Conservation (phyloP, 2,797 vertebrate genomes). For the Acrocephalus scirpaceus region DNA sequence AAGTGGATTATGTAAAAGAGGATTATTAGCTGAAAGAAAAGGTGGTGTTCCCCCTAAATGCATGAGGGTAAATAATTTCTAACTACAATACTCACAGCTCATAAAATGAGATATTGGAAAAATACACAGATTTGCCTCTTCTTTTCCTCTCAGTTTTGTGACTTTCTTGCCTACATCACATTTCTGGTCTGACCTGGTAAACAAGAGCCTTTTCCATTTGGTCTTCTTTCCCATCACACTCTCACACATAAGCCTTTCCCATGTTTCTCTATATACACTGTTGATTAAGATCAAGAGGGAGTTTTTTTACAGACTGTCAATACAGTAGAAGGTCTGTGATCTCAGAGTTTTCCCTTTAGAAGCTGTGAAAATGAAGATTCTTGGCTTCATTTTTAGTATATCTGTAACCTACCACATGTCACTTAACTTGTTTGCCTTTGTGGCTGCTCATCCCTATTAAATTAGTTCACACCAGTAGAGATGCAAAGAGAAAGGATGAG, state of each 20-base stretch:
- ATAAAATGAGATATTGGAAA: neutral
- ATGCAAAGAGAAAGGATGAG: constrained; percentile 32
- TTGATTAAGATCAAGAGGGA: neutral
- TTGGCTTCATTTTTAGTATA: neutral
- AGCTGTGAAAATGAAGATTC: constrained; percentile 7
- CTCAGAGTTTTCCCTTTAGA: neutral
- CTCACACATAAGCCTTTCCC: neutral
- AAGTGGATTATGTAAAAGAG: neutral
- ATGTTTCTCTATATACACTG: neutral
- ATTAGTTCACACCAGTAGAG: constrained; percentile 39
- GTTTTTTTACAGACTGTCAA: neutral
- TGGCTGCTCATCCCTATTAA: constrained; percentile 53
- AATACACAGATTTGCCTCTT: neutral
- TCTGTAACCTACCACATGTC: neutral
- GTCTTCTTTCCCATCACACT: neutral
- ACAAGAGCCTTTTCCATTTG: neutral
- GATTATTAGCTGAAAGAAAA: neutral
- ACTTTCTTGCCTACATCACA: neutral
- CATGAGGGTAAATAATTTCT: neutral
- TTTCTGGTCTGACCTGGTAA: neutral
- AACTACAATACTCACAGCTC: neutral
- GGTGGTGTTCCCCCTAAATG: neutral
- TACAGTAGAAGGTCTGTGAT: neutral
- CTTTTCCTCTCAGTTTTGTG: neutral
- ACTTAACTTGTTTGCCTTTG: constrained; percentile 25